Percentiles rank a stretch among this genome's conserved stretches.
These are phyloP conservation scores for Pachliopta kotzebuea DNA, from an alignment of 2,888 invertebrate species.

Conservation along the genomic window DNA sequence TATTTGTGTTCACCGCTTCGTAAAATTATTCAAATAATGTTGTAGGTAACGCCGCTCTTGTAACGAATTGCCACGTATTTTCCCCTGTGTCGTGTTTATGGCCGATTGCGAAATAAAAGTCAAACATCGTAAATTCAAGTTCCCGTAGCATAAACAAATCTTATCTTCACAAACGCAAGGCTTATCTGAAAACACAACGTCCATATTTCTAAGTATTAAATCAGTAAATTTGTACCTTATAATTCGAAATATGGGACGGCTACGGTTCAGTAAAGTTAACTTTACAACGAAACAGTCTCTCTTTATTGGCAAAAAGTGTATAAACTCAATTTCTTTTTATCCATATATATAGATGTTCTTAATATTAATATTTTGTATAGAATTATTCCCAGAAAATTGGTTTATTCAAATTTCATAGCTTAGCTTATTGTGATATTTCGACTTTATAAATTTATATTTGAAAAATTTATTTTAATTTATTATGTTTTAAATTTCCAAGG, in stretches of 20 bases:
- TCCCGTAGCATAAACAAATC: slow-evolving; percentile 64
- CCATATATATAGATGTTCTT: background rate
- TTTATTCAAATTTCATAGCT: background rate
- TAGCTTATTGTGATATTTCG: too few species aligned
- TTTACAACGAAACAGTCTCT: background rate
- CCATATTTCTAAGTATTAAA: slow-evolving; percentile 25
- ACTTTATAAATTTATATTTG: too few species aligned
- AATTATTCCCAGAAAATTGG: background rate
- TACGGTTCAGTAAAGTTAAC: background rate
- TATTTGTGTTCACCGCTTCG: slow-evolving; percentile 70
- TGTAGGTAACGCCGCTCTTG: slow-evolving; percentile 68
- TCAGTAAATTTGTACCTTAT: slow-evolving; percentile 15
- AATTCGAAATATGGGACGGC: slow-evolving; percentile 6
- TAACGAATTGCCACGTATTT: slow-evolving; percentile 66
- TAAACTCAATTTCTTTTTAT: background rate
- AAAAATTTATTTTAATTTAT: too few species aligned
- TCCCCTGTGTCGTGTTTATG: slow-evolving; percentile 61
- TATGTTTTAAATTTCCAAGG: too few species aligned
- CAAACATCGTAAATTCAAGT: slow-evolving; percentile 59
- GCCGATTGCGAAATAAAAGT: slow-evolving; percentile 66
- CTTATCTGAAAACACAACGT: slow-evolving; percentile 56
- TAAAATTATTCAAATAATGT: slow-evolving; percentile 73
- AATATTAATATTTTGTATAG: background rate
- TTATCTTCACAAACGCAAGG: slow-evolving; percentile 58
- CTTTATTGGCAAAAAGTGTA: background rate